Evolutionary conservation across 2,888 invertebrate genomes (phyloP), one percentile per base, ranked within the genome.

Genomic region (Drosophila anomelani): DNA sequence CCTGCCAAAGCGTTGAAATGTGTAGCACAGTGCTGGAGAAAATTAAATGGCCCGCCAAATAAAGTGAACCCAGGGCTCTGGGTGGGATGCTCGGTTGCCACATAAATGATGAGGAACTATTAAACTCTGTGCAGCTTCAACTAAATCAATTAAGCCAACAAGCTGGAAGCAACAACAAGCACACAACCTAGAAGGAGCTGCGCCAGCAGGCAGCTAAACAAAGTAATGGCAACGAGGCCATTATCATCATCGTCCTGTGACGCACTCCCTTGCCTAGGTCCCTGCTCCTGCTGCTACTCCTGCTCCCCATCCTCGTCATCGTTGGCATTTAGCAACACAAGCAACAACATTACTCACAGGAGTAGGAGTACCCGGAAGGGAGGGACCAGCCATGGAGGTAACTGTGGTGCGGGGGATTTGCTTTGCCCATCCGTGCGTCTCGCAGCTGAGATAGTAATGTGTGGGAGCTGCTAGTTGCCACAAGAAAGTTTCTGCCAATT

Each of bases 141-240:
- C 79, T 87, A 90, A 91, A 90, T 91, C 85, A 90, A 90, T 90
- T 90, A 90, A 84, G 84, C 76, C 81, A 82, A 81, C 84, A 85
- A 79, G 53, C 77, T 54, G 47, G 44, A 55, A 57, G 51, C 67
- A 75, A 62, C 75, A 78, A 54, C 69, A 60, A 41, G 60, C 60
- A 32, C 59, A 34, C 41, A 70, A 41, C 47, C 56, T 15, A 61
- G 26, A 32, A 77, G 68, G 58, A 70, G 47, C 60, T 69, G 44
- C 64, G 72, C 53, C 61, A 85, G 69, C 54, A 67, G 74, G 69
- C 70, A 67, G 57, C 76, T 62, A 76, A 76, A 61, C 73, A 77
- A 77, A 70, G 61, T 67, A 77, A 70, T 47, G 66, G 60, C 79
- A 79, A 85, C 78, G 74, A 75, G 71, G 61, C 70, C 73, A 89